A percentile compares a stretch with the other conserved stretches of the same genome.
Evolutionary conservation across 2,113 vertebrate species (phyloP).

Genomic region (Apodemus sylvaticus): DNA sequence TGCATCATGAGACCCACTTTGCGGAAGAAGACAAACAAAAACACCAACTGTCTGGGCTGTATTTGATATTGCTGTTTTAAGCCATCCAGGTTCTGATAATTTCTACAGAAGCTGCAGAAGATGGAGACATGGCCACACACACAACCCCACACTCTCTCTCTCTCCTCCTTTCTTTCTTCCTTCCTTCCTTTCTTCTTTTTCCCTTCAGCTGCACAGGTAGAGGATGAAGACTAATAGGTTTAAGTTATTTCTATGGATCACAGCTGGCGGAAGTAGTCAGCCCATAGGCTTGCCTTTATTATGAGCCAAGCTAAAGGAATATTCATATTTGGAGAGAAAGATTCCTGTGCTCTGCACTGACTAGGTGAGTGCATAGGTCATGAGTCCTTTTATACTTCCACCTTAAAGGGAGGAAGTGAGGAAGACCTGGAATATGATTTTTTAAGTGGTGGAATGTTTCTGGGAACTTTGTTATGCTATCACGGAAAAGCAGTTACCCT

Average conservation of each 20-base stretch:
- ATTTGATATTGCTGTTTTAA: not conserved
- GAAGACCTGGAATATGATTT: not conserved
- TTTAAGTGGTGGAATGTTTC: not conserved
- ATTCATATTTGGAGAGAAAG: conserved; percentile 2
- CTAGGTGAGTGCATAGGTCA: not conserved
- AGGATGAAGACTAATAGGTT: not conserved
- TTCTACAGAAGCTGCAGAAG: not conserved
- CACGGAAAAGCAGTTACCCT: not conserved
- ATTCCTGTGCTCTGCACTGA: not conserved
- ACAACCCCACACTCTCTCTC: accelerated
- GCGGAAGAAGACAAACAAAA: not conserved
- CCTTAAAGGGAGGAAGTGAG: not conserved
- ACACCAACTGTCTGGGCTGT: not conserved
- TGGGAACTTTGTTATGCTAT: not conserved
- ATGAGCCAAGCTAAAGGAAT: not conserved
- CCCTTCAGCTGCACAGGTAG: not conserved
- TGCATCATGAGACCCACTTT: not conserved
- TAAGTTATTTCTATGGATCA: not conserved
- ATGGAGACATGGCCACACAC: not conserved
- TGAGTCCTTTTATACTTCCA: not conserved
- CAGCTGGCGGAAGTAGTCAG: not conserved
- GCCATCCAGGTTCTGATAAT: not conserved
- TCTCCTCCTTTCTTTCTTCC: not conserved
- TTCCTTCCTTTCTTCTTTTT: not conserved
- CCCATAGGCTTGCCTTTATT: not conserved